Conservation (phyloP, 2,113 vertebrate species). For the Corythornis cristatus region DNA sequence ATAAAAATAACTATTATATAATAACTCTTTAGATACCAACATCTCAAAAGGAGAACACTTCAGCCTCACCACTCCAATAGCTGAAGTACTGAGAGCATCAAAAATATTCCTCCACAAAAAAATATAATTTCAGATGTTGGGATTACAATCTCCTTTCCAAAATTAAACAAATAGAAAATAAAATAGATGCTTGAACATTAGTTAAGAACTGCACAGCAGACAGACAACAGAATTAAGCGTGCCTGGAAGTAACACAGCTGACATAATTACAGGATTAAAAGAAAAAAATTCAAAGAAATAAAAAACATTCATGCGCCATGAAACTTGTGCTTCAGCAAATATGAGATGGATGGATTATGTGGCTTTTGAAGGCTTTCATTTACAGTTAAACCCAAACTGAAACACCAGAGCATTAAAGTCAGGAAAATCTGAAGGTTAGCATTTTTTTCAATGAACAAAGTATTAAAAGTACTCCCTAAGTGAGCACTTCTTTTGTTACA, state of each 20-base stretch:
- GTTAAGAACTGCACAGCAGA: constrained; percentile 18
- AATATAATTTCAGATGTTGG: background rate
- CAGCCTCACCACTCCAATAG: background rate
- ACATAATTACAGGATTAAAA: constrained; percentile 54
- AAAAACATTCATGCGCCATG: constrained; percentile 45
- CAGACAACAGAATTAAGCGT: constrained; percentile 27
- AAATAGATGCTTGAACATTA: background rate
- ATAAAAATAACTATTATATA: too few species aligned
- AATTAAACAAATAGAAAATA: background rate
- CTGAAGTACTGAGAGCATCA: background rate
- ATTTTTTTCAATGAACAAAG: constrained; percentile 70
- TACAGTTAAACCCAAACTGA: constrained; percentile 75
- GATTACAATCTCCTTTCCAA: background rate
- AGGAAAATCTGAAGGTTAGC: constrained; percentile 71
- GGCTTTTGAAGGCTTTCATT: constrained; percentile 70
- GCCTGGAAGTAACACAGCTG: constrained; percentile 42
- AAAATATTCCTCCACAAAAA: background rate
- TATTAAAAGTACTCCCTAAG: constrained; percentile 74
- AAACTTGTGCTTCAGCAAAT: constrained; percentile 73
- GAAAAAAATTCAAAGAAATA: constrained; percentile 52
- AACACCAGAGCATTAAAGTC: constrained; percentile 71
- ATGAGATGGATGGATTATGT: constrained; percentile 75
- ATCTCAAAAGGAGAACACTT: background rate
- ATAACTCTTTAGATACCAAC: background rate
- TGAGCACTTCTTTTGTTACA: constrained; percentile 78